Base-by-base conservation (phyloP, 2,113 vertebrate genomes). In the Galemys pyrenaicus region DNA sequence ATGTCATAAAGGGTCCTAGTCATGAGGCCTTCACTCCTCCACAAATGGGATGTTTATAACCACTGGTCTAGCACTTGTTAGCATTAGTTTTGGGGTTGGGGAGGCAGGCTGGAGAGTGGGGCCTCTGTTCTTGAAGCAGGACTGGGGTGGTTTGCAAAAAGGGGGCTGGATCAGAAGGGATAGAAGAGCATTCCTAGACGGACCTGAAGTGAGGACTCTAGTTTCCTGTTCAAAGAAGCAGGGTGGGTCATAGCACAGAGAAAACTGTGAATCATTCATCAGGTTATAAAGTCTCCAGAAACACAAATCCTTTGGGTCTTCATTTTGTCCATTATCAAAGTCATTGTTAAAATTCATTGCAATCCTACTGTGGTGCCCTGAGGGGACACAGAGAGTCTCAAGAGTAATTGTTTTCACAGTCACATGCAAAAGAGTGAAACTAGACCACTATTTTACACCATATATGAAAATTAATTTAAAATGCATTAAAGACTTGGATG, bases 271-370 rank as follows among this genome's bases (percentile, higher is more conserved):
- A 32, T n/a, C 49, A 56, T 39, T 37, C 46, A 64, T 19, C 28
- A 39, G n/a, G 24, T 87, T 94, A 84, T 75, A 83, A 89, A 51
- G 51, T 84, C 90, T 77, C 24, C 37, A 79, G 51, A 92, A 89
- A 87, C 28, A 56, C 1, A 5, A 39, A 6, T 79, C 83, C 58
- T 73, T 19, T 3, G 3, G 56, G 73, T 91, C 37, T 91, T 81
- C 67, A 67, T 88, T 88, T 2, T 9, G 44, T 44, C 64, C 70
- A 37, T 60, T 74, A 19, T 58, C 64, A 79, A 28, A 73, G 37
- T 89, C 79, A 95, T 80, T 92, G 75, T 54, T 89, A 64, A 49
- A 32, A 58, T 17, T 89, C n/a, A 44, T 51, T 54, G 81, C n/a
- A 39, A 20, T 71, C 60, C n/a, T 87, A 3, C 15, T 30, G 28